Evolutionary conservation across 1,140 invertebrate genomes (phyloP).

Genomic region (Drosophila quadrilineata): DNA sequence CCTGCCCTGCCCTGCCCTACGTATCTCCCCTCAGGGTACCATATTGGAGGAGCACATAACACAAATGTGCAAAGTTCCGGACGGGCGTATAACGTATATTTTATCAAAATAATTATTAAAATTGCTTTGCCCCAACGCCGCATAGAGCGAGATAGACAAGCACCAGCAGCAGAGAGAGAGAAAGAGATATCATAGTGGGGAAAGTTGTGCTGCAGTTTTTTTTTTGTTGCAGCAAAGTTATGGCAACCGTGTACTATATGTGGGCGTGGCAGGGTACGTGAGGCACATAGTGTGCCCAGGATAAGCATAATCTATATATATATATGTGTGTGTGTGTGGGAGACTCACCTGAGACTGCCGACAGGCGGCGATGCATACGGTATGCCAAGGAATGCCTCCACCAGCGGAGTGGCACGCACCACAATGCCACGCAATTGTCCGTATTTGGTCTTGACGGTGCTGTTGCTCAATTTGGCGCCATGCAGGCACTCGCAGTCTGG

Average conservation of each 20-base stretch:
- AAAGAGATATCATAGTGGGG: background rate
- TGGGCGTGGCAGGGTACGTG: background rate
- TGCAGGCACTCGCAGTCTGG: constrained; percentile 73
- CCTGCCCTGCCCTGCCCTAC: no score
- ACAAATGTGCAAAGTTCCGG: constrained; percentile 18
- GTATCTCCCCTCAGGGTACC: no score
- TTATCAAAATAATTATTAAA: constrained; percentile 79
- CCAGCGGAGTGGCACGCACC: constrained; percentile 88
- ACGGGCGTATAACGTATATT: constrained; percentile 48
- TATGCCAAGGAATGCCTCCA: constrained; percentile 97
- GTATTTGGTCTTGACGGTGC: constrained; percentile 93
- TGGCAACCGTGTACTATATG: background rate
- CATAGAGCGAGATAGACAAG: constrained; percentile 5
- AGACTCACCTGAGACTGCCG: constrained; percentile 79
- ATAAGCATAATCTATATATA: no score
- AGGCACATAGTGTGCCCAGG: no score
- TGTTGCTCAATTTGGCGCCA: constrained; percentile 86
- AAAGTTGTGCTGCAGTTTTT: constrained; percentile 15
- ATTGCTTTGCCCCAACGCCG: constrained; percentile 53
- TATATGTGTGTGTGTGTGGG: constrained; percentile 1
- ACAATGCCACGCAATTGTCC: constrained; percentile 92
- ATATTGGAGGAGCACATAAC: background rate
- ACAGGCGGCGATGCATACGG: constrained; percentile 90
- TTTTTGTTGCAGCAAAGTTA: background rate
- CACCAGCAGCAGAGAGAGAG: background rate